Conservation (phyloP, 2,888 invertebrate genomes). For the Torymus tubicola region DNA sequence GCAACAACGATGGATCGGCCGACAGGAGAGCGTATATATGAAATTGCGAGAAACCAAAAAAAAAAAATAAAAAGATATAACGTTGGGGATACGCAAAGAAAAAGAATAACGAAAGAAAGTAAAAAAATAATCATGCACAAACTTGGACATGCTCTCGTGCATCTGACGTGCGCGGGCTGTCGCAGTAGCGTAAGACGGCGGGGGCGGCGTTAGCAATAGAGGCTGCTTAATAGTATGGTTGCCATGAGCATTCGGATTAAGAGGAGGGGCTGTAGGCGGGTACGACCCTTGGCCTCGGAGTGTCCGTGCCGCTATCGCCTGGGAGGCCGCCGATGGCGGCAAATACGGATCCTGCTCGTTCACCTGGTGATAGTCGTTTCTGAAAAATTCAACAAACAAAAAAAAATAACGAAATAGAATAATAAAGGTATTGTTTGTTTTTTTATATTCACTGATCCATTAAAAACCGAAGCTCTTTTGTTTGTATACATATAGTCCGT, state of each 20-base stretch:
- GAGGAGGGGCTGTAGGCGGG: conserved; percentile 81
- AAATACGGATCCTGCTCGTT: conserved; percentile 91
- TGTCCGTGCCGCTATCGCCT: conserved; percentile 81
- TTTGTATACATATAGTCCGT: too few relatives aligned
- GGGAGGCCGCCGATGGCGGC: conserved; percentile 80
- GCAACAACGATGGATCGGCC: too few relatives aligned
- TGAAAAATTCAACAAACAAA: conserved; percentile 67
- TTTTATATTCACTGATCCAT: too few relatives aligned
- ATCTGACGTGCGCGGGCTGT: conserved; percentile 77
- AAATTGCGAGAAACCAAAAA: too few relatives aligned
- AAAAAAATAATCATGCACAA: conserved; percentile 77
- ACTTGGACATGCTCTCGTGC: conserved; percentile 77
- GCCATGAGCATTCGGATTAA: conserved; percentile 77
- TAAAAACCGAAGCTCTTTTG: too few relatives aligned
- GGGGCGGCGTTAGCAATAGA: conserved; percentile 79
- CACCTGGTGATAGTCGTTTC: conserved; percentile 87
- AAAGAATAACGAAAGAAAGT: conserved; percentile 59
- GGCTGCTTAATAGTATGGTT: conserved; percentile 79
- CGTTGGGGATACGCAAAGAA: conserved; percentile 11
- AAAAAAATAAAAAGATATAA: too few relatives aligned
- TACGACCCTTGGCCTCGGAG: conserved; percentile 85
- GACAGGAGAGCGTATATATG: too few relatives aligned
- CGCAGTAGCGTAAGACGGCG: conserved; percentile 81
- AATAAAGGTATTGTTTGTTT: too few relatives aligned
- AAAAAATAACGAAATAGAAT: too few relatives aligned